Evolutionary conservation across 2,113 vertebrate species (phyloP), one percentile per base, ranked within the genome.

Genomic region (Scomber japonicus): DNA sequence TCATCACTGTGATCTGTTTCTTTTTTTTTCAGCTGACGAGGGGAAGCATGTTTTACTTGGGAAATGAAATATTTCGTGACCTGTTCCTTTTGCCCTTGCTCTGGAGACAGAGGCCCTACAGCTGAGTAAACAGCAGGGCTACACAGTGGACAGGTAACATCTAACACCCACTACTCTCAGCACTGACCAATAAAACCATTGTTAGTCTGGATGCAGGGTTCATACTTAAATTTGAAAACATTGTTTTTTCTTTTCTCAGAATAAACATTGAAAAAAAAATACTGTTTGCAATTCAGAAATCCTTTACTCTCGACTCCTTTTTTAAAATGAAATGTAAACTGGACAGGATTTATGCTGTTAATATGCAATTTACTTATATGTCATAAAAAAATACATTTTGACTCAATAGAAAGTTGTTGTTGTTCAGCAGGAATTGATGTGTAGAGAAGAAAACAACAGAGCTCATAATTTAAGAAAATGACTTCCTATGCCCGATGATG

Each of bases 1-100:
- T 92, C 93, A 94, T 96, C 94, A 95, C 93, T 85, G 77, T 85
- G 91, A 94, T 92, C 89, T 69, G 85, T 90, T 89, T 85, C 86
- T 79, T 75, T 89, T 82, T 66, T 65, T 79, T 86, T 79, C 77
- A 80, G 80, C 81, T 68, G 83, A 91, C 72, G 75, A 88, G 82
- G 89, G 83, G 84, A 89, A 91, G 89, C 82, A 51, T 95, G 95
- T 95, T 95, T 95, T 94, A 92, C 94, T 96, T 95, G 94, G 94
- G 94, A 96, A 95, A 96, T 95, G 94, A 95, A 96, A 96, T 95
- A 95, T 95, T 95, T 94, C 63, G 92, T 90, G 93, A 93, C 93
- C 93, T 92, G 89, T 86, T 92, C 88, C 92, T 91, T 88, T 92
- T 91, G 89, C 89, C 89, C 92, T 89, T 77, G 79, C 83, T 85